These are phyloP conservation scores for Diphyllodes magnificus DNA, from an alignment of 2,113 vertebrate genomes.

Conservation along the genomic window DNA sequence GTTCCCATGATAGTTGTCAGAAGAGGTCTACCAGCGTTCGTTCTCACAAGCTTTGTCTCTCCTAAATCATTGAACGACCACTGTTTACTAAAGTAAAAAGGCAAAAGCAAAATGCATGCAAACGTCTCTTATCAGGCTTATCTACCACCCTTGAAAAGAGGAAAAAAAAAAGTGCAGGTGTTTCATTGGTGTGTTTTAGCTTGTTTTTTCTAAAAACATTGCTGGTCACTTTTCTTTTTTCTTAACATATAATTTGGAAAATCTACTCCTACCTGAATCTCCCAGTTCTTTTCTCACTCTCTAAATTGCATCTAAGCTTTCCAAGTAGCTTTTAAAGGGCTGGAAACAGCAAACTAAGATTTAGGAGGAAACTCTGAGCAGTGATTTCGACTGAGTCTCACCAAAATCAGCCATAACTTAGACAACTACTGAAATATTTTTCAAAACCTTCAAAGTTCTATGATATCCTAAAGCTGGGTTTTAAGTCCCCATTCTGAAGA, in stretches of 20 bases:
- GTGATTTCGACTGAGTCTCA: not conserved
- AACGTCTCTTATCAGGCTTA: not conserved
- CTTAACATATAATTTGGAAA: not conserved
- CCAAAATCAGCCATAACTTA: not conserved
- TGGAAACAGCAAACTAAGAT: not conserved
- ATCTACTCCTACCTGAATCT: not conserved
- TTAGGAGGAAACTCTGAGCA: not conserved
- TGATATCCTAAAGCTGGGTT: not conserved
- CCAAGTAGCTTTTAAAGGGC: not conserved
- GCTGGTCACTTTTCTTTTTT: not conserved
- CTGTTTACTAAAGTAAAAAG: not conserved
- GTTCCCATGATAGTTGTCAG: fast-evolving
- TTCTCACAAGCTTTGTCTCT: not conserved
- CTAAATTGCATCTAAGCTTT: not conserved
- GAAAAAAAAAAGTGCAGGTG: not conserved
- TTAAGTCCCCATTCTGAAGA: not conserved
- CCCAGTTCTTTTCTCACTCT: not conserved
- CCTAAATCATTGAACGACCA: not conserved
- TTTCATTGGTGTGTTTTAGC: not conserved
- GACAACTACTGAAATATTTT: not conserved
- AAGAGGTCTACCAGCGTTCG: not conserved
- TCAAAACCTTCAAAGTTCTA: not conserved
- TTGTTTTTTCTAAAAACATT: not conserved
- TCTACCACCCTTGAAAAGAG: not conserved
- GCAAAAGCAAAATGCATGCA: not conserved